Evolutionary conservation across 2,888 invertebrate species (phyloP), one percentile per base, ranked within the genome.

Genomic region (Blastobasis lacticolella): DNA sequence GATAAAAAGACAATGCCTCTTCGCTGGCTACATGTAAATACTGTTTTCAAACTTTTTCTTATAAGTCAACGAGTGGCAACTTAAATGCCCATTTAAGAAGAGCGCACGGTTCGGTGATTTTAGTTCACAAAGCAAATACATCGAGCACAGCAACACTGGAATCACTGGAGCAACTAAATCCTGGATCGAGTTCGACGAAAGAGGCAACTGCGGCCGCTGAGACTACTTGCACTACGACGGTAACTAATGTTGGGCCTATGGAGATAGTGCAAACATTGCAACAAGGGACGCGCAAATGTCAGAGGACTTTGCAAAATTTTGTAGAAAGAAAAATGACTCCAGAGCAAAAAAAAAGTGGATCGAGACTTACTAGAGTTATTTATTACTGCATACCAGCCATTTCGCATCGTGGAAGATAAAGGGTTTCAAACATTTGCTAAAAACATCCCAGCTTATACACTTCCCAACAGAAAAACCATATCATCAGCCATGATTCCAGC

Each of bases 361-460:
- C 36, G 37, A 43, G 54, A 54, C 49, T 45, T 53, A 37, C 37
- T 54, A 23, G 45, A 53, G 40, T 41, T 55, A 41, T 53, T 53
- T 48, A 54, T 51, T 23, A 38, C 46, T n/a, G 50, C 50, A 1
- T 55, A 47, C 45, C 55, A 58, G 5, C 55, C 54, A 6, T 57
- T 59, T 42, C 38, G 45, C 2, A 10, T 54, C 36, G 53, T 57
- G 0, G 55, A 59, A 47, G 55, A 59, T 40, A 49, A 45, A 43
- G 49, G 49, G 7, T 57, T 59, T 42, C 40, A 46, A 46, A 59
- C 54, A 44, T 50, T 55, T 23, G 37, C 41, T 0, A 38, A 43
- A 5, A 53, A 50, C 52, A 58, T 55, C 40, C 57, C 58, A 10
- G 57, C 57, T 2, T 57, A 59, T 47, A 38, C 40, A 4, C 46